phyloP scores from a whole-genome alignment of 2,113 vertebrate genomes.

The human region GRCh38 chr2:113008001-113008500 shows the following conservation, averaged over 20 bases:
- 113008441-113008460: too few species aligned
- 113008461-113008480: too few species aligned
- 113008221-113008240: neutral
- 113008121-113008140: neutral
- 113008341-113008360: neutral
- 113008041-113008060: neutral
- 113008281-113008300: neutral
- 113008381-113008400: too few species aligned
- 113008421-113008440: too few species aligned
- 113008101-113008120: neutral
- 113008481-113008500: too few species aligned
- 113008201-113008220: neutral
- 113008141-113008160: neutral
- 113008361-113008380: too few species aligned
- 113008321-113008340: neutral
- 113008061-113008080: neutral
- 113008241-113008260: neutral
- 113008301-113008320: neutral
- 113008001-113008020: neutral
- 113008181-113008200: neutral
- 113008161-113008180: neutral
- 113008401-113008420: too few species aligned
- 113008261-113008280: neutral
- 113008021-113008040: neutral
- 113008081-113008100: neutral